These are phyloP conservation scores for Pangasius larnaudii DNA, from an alignment of 2,797 vertebrate genomes.

Conservation along the genomic window DNA sequence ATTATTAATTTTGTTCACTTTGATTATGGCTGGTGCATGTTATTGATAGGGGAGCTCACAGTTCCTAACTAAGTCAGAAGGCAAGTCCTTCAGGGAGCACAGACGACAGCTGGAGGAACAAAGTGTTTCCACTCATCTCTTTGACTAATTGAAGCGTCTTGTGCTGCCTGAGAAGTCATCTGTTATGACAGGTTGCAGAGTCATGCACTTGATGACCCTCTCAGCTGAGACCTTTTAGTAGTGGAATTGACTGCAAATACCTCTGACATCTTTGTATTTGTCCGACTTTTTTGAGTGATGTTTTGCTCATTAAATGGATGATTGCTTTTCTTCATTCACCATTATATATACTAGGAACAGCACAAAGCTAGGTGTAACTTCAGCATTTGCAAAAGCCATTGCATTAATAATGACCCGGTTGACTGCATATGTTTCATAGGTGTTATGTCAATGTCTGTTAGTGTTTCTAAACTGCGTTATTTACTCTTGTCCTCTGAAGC, in stretches of 20 bases:
- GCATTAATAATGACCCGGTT: background rate
- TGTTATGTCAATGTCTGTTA: background rate
- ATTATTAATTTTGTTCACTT: conserved; percentile 4
- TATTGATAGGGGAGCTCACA: conserved; percentile 26
- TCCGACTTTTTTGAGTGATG: background rate
- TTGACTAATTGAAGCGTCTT: conserved; percentile 48
- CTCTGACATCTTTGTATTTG: background rate
- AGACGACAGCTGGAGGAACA: conserved; percentile 46
- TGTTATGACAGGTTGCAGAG: conserved; percentile 29
- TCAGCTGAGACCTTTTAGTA: background rate
- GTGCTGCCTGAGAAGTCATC: conserved; percentile 24
- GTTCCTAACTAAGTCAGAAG: conserved; percentile 26
- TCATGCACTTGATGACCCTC: conserved; percentile 30
- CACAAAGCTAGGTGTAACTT: background rate
- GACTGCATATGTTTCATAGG: background rate
- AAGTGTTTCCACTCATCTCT: conserved; percentile 48
- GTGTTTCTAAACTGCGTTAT: conserved; percentile 18
- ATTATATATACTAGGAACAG: background rate
- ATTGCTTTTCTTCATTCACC: background rate
- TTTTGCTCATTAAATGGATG: background rate
- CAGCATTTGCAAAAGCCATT: background rate
- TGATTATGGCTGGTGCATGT: conserved; percentile 37
- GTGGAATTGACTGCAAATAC: background rate
- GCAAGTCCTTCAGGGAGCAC: conserved; percentile 12
- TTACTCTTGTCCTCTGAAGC: conserved; percentile 22